phyloP scores from a whole-genome alignment of 2,113 vertebrate species.

The Ahaetulla prasina region DNA sequence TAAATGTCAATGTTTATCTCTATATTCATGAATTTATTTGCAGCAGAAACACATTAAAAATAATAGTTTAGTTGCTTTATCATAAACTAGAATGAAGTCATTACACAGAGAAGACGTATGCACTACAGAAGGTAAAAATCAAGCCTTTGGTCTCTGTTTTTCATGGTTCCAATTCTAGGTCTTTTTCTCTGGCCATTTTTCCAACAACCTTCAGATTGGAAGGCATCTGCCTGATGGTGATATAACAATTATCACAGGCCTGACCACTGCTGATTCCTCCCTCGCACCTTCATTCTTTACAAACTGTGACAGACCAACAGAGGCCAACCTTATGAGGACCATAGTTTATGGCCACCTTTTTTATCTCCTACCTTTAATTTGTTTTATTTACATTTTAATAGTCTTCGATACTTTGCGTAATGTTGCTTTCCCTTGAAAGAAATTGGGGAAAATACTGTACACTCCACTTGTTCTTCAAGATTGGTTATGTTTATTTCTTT shows the following conservation, averaged over 20 bases:
- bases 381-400: background rate
- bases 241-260: background rate
- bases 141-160: background rate
- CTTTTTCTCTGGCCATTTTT: background rate
- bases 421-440: background rate
- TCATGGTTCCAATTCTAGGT: background rate
- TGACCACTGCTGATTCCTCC: background rate
- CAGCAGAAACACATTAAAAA: background rate
- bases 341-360: background rate
- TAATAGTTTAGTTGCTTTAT: background rate
- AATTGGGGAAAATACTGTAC: constrained; percentile 32
- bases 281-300: background rate
- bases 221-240: background rate
- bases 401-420: background rate
- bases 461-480: constrained; percentile 39
- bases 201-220: background rate
- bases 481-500: constrained; percentile 46
- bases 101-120: background rate
- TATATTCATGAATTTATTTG: background rate
- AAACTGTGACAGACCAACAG: background rate
- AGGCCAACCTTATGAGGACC: background rate
- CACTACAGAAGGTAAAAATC: background rate
- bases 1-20: background rate
- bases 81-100: background rate
- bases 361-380: background rate